Evolutionary conservation across 2,888 invertebrate genomes (phyloP).

Genomic region (Orchestes rusci): DNA sequence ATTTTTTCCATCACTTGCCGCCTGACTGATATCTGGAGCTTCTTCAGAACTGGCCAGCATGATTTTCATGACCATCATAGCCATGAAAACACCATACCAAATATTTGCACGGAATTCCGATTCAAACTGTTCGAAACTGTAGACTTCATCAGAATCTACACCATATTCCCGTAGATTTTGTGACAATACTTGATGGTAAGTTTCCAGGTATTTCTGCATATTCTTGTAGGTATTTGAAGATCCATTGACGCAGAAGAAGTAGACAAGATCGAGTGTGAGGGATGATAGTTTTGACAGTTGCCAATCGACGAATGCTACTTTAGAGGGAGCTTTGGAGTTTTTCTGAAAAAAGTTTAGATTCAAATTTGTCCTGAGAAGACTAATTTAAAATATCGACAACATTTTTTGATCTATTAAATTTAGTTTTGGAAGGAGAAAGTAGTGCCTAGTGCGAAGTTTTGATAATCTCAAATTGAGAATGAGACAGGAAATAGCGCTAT

Average conservation of each 20-base stretch:
- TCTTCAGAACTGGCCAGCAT: slow-evolving; percentile 19
- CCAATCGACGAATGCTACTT: slow-evolving; percentile 32
- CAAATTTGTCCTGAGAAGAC: too few species aligned
- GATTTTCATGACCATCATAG: slow-evolving; percentile 10
- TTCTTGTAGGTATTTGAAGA: slow-evolving; percentile 25
- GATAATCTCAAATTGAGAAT: too few species aligned
- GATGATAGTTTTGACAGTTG: slow-evolving; percentile 29
- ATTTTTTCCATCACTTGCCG: neutral
- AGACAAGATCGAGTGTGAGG: slow-evolving; percentile 30
- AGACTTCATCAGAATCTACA: slow-evolving; percentile 28
- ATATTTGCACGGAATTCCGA: slow-evolving; percentile 10
- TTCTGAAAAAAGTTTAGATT: slow-evolving; percentile 15
- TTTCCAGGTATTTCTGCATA: slow-evolving; percentile 25
- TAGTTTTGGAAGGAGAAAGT: too few species aligned
- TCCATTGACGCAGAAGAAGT: slow-evolving; percentile 29
- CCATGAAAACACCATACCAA: slow-evolving; percentile 12
- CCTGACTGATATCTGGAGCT: slow-evolving; percentile 3
- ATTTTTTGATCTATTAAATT: too few species aligned
- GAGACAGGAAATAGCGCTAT: too few species aligned
- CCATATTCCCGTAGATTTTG: slow-evolving; percentile 26
- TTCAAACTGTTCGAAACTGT: slow-evolving; percentile 10
- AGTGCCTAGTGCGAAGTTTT: too few species aligned
- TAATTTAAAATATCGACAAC: too few species aligned
- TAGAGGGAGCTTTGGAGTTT: slow-evolving; percentile 22
- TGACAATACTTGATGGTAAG: slow-evolving; percentile 29